A percentile compares a stretch with the other conserved stretches of the same genome.
Conservation (phyloP, 1,140 invertebrate species). For the Gonioctena quinquepunctata region DNA sequence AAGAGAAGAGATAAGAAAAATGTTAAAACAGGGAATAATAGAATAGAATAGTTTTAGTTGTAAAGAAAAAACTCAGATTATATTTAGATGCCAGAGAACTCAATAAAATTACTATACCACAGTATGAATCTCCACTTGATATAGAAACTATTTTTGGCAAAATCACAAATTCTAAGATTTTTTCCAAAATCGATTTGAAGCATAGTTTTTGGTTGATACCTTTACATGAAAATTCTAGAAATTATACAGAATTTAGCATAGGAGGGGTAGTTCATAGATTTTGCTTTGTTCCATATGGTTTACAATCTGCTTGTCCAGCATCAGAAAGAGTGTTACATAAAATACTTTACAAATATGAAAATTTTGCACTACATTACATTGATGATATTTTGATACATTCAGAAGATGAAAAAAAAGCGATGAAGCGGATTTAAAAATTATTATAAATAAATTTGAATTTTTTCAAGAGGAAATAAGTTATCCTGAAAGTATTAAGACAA, state of each 20-base stretch:
- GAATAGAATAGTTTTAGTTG: not conserved
- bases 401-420: conserved; percentile 44
- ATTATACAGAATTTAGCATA: not conserved
- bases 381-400: conserved; percentile 49
- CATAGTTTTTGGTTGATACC: conserved; percentile 13
- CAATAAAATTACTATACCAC: not conserved
- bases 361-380: conserved; percentile 2
- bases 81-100: conserved; percentile 1
- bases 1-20: not conserved
- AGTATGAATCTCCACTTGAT: not conserved
- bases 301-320: not conserved
- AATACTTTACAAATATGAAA: not conserved
- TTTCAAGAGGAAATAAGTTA: conserved; percentile 34
- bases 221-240: conserved; percentile 1
- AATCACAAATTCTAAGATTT: conserved; percentile 2
- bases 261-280: not conserved
- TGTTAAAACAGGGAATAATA: not conserved
- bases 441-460: conserved; percentile 30
- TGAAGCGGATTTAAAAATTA: conserved; percentile 38
- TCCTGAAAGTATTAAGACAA: conserved; percentile 22
- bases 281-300: not conserved
- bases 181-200: conserved; percentile 10
- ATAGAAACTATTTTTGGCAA: conserved; percentile 3
- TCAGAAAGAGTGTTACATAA: not conserved
- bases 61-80: not conserved